Evolutionary conservation across 2,888 invertebrate species (phyloP).

Genomic region (Idaea dimidiata): DNA sequence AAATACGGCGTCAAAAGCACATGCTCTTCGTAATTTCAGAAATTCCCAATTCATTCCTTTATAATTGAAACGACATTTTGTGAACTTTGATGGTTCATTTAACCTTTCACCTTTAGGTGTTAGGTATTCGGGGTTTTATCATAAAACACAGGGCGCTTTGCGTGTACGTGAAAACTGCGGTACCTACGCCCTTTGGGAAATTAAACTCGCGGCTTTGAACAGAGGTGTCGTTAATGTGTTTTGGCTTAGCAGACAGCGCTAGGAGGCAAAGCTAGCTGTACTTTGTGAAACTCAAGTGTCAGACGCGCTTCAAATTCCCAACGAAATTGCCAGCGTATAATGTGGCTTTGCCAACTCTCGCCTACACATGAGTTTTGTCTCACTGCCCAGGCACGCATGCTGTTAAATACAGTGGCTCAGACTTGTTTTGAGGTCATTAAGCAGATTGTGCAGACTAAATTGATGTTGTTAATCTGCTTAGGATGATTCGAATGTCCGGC

Average conservation of each 20-base stretch:
- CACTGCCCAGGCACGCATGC: conserved; percentile 19
- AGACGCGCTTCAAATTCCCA: conserved; percentile 25
- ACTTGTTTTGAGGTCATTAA: conserved; percentile 20
- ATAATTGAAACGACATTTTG: conserved; percentile 34
- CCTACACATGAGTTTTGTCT: conserved; percentile 24
- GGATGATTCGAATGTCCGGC: conserved; percentile 18
- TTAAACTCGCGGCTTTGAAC: conserved; percentile 60
- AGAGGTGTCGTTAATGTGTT: conserved; percentile 67
- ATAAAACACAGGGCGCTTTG: conserved; percentile 42
- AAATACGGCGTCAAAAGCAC: conserved; percentile 13
- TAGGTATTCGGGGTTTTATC: conserved; percentile 37
- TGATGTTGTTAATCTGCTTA: conserved; percentile 18
- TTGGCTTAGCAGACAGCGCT: conserved; percentile 47
- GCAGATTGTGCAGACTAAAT: conserved; percentile 19
- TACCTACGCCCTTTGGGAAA: conserved; percentile 64
- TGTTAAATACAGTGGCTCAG: conserved; percentile 21
- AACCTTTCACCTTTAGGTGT: conserved; percentile 30
- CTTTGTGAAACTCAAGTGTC: conserved; percentile 30
- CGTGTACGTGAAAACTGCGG: conserved; percentile 50
- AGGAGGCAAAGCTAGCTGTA: conserved; percentile 29
- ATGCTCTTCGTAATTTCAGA: conserved; percentile 14
- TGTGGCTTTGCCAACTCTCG: conserved; percentile 25
- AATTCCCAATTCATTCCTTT: conserved; percentile 25
- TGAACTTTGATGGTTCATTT: conserved; percentile 37
- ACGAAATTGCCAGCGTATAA: conserved; percentile 32